Base-by-base conservation (phyloP, 2,797 vertebrate species). In the Halcyon smyrnensis region DNA sequence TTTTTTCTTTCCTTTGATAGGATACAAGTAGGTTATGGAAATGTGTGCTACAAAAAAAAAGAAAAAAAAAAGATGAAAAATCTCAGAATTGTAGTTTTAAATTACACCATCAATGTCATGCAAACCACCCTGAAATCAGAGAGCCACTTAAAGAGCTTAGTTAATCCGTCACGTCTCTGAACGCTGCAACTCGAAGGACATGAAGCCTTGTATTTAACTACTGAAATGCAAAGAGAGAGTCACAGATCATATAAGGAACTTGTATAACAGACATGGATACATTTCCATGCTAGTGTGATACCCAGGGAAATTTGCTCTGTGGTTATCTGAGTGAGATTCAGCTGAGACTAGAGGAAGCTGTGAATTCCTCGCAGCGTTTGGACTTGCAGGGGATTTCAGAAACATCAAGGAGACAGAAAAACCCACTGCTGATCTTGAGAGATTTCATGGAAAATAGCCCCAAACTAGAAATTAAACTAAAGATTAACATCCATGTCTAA, bases 111-210 rank as follows among this genome's bases (percentile, higher is more conserved):
- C 60, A 57, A 17, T 80, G 71, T 91, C 78, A 84, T 6, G 28
- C 59, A 80, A 85, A 65, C 74, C 56, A 75, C 19, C 12, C 37
- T 93, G 87, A 95, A 92, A 95, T 88, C 36, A 69, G 45, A 93
- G 81, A 71, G 43, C 24, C n/a, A 54, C 48, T 85, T 92, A 84
- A 90, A 79, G 36, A 84, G 45, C 32, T 95, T 65, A 90, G 63
- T 91, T 83, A 59, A 65, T 70, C 50, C 59, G 48, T 73, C 70
- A 51, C 16, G 15, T 63, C 32, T 95, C 70, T 25, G 8, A 92
- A 90, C 8, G 8, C 54, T 60, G n/a, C 41, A 74, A 36, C 34
- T 84, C 3, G 2, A 87, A 89, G 73, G 75, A 74, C 50, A 45
- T 20, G 53, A 93, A 81, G 41, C 37, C 36, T 80, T 60, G 24